Evolutionary conservation across 37 sponge, comb jelly and placozoan genomes (phyloP), one percentile per base, ranked within the genome.

Genomic region (Bolinopsis microptera): DNA sequence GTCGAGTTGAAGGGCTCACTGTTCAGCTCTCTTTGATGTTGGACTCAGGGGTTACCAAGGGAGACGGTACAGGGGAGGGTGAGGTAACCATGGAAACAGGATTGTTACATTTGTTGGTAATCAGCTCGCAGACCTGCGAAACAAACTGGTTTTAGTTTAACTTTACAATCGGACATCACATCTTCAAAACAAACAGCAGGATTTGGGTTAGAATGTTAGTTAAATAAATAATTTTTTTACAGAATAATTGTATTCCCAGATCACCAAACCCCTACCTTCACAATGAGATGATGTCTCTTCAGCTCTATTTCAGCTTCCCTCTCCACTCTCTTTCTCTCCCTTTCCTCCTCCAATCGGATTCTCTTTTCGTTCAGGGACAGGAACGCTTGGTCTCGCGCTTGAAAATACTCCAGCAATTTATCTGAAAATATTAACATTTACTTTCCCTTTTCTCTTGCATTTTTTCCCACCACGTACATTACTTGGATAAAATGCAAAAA

Each of bases 381-480:
- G 61, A 86, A 86, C 8, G 90, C 90, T 27, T 86, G 90, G 61
- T 86, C 90, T 41, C 90, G n/a, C 1, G 90, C 90, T 86, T 86
- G 90, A 48, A 86, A 86, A 26, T 86, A 86, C 61, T 86, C 90
- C 61, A 86, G 61, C 26, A 86, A 5, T 40, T 39, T 86, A 39
- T 86, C 90, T 86, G 90, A 39, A 40, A 34, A 48, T 5, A 48
- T 48, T 48, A 13, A 48, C 21, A 67, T 22, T n/a, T n/a, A n/a
- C n/a, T n/a, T n/a, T n/a, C n/a, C n/a, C n/a, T n/a, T n/a, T n/a
- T n/a, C n/a, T n/a, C n/a, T n/a, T n/a, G n/a, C n/a, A n/a, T n/a
- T n/a, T n/a, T n/a, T n/a, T n/a, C n/a, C n/a, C n/a, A n/a, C n/a
- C n/a, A n/a, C n/a, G n/a, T n/a, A n/a, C n/a, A n/a, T n/a, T n/a